Evolutionary conservation across 2,888 invertebrate species (phyloP).

Genomic region (Anagyrus pseudococci): DNA sequence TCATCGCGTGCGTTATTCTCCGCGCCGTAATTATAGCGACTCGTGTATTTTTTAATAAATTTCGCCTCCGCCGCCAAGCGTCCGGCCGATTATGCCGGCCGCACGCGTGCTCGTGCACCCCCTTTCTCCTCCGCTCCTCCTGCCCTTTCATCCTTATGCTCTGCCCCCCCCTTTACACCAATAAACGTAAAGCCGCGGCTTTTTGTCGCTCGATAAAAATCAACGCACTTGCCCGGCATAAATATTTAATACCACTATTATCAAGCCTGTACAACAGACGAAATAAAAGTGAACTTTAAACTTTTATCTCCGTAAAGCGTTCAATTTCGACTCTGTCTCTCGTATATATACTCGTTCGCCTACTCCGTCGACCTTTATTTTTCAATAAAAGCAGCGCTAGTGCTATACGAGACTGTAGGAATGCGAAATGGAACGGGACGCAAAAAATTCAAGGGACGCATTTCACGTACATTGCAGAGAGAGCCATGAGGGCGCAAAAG

Average conservation of each 20-base stretch:
- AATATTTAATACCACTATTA: too few species aligned
- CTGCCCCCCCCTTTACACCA: too few species aligned
- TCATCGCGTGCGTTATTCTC: background rate
- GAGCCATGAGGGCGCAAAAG: too few species aligned
- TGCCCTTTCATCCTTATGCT: too few species aligned
- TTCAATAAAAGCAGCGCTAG: slow-evolving; percentile 29
- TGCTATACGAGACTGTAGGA: background rate
- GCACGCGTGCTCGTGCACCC: too few species aligned
- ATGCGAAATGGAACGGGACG: background rate
- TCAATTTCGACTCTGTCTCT: slow-evolving; percentile 15
- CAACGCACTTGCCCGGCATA: too few species aligned
- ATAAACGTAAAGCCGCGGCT: too few species aligned
- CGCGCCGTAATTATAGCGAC: background rate
- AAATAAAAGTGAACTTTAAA: slow-evolving; percentile 6
- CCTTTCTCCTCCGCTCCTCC: too few species aligned
- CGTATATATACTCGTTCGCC: background rate
- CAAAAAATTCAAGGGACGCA: slow-evolving; percentile 19
- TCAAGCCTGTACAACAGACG: too few species aligned
- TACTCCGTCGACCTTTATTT: slow-evolving; percentile 17
- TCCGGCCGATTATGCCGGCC: background rate
- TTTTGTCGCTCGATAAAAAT: too few species aligned
- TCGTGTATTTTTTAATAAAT: slow-evolving; percentile 25
- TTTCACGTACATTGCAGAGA: background rate
- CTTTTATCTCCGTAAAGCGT: slow-evolving; percentile 19
- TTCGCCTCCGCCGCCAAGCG: background rate